Conservation (phyloP, 2,888 invertebrate genomes). For the Phlogophora meticulosa region DNA sequence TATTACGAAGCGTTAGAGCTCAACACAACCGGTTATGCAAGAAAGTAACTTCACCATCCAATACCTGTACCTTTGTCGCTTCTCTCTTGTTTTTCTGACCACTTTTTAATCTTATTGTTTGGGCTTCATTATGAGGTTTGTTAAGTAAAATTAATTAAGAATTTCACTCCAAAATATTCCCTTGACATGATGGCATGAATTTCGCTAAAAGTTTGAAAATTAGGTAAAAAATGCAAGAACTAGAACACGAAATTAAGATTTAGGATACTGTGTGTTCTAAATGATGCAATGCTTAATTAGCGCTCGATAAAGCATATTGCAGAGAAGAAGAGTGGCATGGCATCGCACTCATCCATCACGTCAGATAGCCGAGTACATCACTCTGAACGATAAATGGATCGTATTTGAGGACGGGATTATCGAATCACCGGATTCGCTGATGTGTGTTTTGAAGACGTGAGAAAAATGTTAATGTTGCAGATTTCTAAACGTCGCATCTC, state of each 20-base stretch:
- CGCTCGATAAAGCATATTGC: constrained; percentile 68
- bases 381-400: constrained; percentile 68
- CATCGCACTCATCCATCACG: constrained; percentile 67
- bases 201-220: constrained; percentile 30
- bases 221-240: constrained; percentile 9
- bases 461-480: constrained; percentile 27
- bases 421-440: constrained; percentile 62
- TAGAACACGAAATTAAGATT: neutral
- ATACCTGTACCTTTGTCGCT: constrained; percentile 65
- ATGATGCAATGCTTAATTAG: constrained; percentile 41
- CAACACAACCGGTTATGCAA: constrained; percentile 33
- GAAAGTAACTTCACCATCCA: constrained; percentile 57
- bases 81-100: constrained; percentile 69
- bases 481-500: constrained; percentile 28
- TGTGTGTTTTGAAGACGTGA: constrained; percentile 55
- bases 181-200: constrained; percentile 44
- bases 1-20: constrained; percentile 60
- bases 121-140: constrained; percentile 68
- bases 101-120: constrained; percentile 70
- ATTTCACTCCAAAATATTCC: constrained; percentile 61
- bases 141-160: constrained; percentile 70
- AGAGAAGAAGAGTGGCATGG: constrained; percentile 46
- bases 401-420: constrained; percentile 71
- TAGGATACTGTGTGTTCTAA: neutral
- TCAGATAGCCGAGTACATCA: constrained; percentile 67